Base-by-base conservation (phyloP, 92 coral and sea anemone species). In the Porites evermanni region DNA sequence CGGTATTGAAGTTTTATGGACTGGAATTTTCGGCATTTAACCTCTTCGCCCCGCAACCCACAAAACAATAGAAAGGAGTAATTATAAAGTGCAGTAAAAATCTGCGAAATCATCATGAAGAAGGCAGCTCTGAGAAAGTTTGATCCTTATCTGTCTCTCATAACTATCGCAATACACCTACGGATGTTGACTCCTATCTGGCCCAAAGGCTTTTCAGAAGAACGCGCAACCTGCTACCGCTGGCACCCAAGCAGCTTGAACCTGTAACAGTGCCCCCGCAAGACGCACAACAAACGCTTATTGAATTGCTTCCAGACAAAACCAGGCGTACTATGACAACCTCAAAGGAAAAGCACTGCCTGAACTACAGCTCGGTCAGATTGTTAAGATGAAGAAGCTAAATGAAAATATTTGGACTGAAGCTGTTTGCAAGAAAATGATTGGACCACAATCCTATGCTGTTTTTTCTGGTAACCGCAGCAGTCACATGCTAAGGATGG, bases 321-420 rank as follows among this genome's bases (percentile, higher is more conserved):
- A 64, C 51, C 70, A 82, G 53, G 77, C 53, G 47, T 75, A 23
- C 86, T 75, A 82, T 24, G 54, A 70, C 79, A 82, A 71, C 71
- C 87, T 82, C 14, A 82, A 82, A 59, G 87, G 87, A 18, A 82
- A 64, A 71, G 77, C 78, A 71, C n/a, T 82, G 61, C 79, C 87
- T 76, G 70, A 82, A 69, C 72, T 82, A 1, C 72, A 70, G 68
- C 87, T 78, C 72, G 87, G 87, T 53, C 87, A 83, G 23, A 72
- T 73, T n/a, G 80, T 83, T 64, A 75, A 79, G 70, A 83, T 56
- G 12, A 56, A 1, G 12, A 56, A 56, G 16, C 61, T 9, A 56
- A 56, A 8, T 14, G 61, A 56, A 14, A 11, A 11, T 1, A 56
- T 14, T 56, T 56, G 61, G 61, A 56, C 61, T 4, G 52, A 54